A percentile compares a stretch with the other conserved stretches of the same genome.
Conservation (phyloP, 2,888 invertebrate genomes). For the Limnephilus rhombicus region DNA sequence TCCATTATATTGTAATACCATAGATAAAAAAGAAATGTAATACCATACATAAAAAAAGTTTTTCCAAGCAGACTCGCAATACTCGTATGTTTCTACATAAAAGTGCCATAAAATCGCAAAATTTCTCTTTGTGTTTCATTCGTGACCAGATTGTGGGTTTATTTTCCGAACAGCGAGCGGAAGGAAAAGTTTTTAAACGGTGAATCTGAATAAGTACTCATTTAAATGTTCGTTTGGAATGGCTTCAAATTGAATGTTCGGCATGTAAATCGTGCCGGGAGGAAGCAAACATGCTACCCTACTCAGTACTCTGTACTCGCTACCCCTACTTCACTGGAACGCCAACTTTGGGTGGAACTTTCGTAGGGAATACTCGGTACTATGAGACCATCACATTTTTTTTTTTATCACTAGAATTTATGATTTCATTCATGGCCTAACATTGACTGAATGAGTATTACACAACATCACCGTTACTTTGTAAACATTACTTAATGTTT, state of each 20-base stretch:
- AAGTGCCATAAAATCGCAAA: background rate
- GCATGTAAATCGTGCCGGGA: constrained; percentile 17
- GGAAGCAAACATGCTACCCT: constrained; percentile 3
- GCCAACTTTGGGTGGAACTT: background rate
- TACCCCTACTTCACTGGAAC: background rate
- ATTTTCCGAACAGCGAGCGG: constrained; percentile 3
- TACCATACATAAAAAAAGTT: background rate
- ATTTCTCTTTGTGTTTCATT: background rate
- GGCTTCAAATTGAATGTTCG: constrained; percentile 30
- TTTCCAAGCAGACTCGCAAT: background rate
- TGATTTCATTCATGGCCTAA: too few species aligned
- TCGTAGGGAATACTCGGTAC: background rate
- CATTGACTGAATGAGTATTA: too few species aligned
- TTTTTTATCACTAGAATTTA: background rate
- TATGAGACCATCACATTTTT: background rate
- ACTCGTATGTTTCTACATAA: background rate
- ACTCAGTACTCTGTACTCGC: background rate
- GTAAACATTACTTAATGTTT: too few species aligned
- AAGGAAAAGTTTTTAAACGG: constrained; percentile 27
- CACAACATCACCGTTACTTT: too few species aligned
- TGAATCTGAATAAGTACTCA: constrained; percentile 19
- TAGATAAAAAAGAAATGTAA: background rate
- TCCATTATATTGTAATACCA: background rate
- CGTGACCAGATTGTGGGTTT: background rate
- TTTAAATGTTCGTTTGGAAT: constrained; percentile 26